Evolutionary conservation across 2,113 vertebrate genomes (phyloP).

Genomic region (Ptychochromis oligacanthus): DNA sequence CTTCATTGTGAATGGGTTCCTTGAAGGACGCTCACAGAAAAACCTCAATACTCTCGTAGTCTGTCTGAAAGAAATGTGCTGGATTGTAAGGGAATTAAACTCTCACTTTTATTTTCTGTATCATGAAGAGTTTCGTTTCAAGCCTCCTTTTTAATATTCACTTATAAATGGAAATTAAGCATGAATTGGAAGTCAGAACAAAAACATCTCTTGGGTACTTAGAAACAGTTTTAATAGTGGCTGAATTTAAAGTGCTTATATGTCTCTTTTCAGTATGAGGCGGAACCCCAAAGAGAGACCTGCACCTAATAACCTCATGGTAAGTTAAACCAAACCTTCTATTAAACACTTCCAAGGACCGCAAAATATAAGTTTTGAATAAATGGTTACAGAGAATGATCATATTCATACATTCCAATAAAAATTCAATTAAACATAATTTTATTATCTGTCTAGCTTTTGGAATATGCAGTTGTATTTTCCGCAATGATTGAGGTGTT

Average conservation of each 20-base stretch:
- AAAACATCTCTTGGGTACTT: slow-evolving; percentile 1
- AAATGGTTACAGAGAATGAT: slow-evolving; percentile 35
- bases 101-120: slow-evolving; percentile 12
- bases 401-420: slow-evolving; percentile 40
- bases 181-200: slow-evolving; percentile 26
- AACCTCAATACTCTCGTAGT: slow-evolving; percentile 15
- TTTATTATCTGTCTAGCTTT: slow-evolving; percentile 36
- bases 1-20: too few relatives aligned
- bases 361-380: slow-evolving; percentile 41
- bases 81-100: background rate
- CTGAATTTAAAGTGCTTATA: slow-evolving; percentile 24
- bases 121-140: slow-evolving; percentile 13
- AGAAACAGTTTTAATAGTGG: slow-evolving; percentile 14
- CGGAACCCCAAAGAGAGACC: slow-evolving; percentile 96
- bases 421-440: slow-evolving; percentile 53
- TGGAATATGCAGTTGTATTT: slow-evolving; percentile 49
- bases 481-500: slow-evolving; percentile 39
- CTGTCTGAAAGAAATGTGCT: slow-evolving; percentile 10
- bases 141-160: background rate
- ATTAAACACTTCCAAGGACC: slow-evolving; percentile 49
- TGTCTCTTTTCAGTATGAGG: slow-evolving; percentile 85
- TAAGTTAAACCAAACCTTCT: slow-evolving; percentile 77
- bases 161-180: slow-evolving; percentile 20
- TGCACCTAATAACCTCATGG: slow-evolving; percentile 96
- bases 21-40: slow-evolving; percentile 28